phyloP scores from a whole-genome alignment of 2,797 vertebrate species.

The Megaceryle alcyon region DNA sequence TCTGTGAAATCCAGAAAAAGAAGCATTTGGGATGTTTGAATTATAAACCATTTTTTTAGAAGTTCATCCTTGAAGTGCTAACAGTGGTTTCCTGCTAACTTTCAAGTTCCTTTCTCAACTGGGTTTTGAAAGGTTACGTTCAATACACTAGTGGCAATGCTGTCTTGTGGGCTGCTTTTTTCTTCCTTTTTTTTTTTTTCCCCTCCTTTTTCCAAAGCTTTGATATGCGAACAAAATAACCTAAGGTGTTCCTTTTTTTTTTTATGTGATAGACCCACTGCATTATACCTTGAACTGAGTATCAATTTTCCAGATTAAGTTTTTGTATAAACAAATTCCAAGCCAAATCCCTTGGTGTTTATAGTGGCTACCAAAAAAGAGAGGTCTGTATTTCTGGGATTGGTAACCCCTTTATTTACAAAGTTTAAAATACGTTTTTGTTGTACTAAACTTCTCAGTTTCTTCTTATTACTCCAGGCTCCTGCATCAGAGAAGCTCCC shows the following conservation, averaged over 20 bases:
- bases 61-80: conserved; percentile 40
- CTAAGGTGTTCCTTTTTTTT: background rate
- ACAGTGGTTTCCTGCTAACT: background rate
- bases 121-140: conserved; percentile 38
- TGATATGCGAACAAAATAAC: background rate
- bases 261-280: conserved; percentile 35
- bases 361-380: conserved; percentile 71
- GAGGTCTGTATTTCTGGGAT: conserved; percentile 77
- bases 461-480: conserved; percentile 96
- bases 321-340: conserved; percentile 46
- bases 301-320: conserved; percentile 48
- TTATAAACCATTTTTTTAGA: background rate
- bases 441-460: conserved; percentile 99
- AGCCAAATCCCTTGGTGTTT: conserved; percentile 45
- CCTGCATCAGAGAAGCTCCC: conserved; percentile 96
- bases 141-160: conserved; percentile 26
- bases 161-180: conserved; percentile 47
- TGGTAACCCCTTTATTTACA: conserved; percentile 73
- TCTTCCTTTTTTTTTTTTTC: background rate
- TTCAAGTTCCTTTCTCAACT: conserved; percentile 13
- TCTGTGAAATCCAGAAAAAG: conserved; percentile 47
- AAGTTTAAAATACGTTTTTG: conserved; percentile 69
- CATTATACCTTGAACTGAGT: conserved; percentile 44
- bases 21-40: conserved; percentile 27
- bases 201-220: background rate